phyloP scores from a whole-genome alignment of 2,113 vertebrate genomes.

The Setophaga petechia region DNA sequence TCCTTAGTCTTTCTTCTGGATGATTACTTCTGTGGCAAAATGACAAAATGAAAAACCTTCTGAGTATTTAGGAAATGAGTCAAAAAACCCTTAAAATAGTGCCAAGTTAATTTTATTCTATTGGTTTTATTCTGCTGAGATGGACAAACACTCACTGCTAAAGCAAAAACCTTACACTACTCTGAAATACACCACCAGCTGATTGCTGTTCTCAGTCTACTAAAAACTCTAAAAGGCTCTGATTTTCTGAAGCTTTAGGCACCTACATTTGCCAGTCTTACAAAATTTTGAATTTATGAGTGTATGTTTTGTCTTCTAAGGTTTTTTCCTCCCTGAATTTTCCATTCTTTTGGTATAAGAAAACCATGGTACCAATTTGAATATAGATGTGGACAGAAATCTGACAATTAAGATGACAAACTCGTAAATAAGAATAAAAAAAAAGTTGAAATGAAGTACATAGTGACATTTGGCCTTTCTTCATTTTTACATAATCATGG shows the following conservation, averaged over 20 bases:
- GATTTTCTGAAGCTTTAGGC: background rate
- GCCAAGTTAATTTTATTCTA: background rate
- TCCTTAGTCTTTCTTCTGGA: background rate
- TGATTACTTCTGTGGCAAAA: background rate
- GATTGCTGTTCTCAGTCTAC: background rate
- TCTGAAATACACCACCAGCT: background rate
- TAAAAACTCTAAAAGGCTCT: background rate
- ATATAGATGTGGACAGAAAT: background rate
- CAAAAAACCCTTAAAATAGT: background rate
- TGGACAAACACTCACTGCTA: background rate
- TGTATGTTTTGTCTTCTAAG: background rate
- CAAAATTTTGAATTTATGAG: background rate
- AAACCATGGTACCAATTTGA: background rate
- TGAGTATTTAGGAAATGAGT: background rate
- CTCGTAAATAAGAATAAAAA: background rate
- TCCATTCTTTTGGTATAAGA: background rate
- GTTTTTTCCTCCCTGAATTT: background rate
- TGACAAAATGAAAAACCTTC: background rate
- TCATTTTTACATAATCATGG: background rate
- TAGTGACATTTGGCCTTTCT: background rate
- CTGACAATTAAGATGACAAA: background rate
- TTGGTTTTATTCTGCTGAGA: background rate
- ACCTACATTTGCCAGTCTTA: background rate
- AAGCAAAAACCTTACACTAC: background rate
- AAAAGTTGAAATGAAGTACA: background rate